These are phyloP conservation scores for Matsumurasca onukii DNA, from an alignment of 1,140 invertebrate species.

Conservation along the genomic window DNA sequence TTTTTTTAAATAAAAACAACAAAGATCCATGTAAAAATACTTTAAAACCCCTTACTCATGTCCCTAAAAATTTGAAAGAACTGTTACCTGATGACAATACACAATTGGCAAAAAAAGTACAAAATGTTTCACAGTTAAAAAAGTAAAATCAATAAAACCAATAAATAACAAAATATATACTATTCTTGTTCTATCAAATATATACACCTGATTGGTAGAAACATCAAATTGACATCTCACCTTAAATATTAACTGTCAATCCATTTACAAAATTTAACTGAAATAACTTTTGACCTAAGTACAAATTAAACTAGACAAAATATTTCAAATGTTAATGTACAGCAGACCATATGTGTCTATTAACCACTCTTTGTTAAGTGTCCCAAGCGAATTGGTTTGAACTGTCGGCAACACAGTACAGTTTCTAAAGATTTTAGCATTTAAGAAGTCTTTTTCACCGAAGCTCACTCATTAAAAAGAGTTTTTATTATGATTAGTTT, in stretches of 20 bases:
- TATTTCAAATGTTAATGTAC: constrained; percentile 19
- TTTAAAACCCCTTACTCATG: no score
- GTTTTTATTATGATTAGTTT: neutral
- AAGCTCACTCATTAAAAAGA: neutral
- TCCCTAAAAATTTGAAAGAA: no score
- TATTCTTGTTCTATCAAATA: no score
- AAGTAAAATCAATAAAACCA: no score
- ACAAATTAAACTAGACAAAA: constrained; percentile 20
- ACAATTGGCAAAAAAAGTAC: no score
- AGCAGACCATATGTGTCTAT: neutral
- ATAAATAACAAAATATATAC: no score
- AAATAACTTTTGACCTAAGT: constrained; percentile 12
- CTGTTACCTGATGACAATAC: no score
- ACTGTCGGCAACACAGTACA: neutral
- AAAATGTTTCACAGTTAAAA: no score
- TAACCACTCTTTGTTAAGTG: neutral
- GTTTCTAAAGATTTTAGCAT: neutral
- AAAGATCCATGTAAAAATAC: no score
- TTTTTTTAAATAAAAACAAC: no score
- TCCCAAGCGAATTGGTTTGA: neutral
- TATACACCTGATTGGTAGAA: no score
- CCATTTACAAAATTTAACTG: constrained; percentile 19
- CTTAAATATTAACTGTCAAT: constrained; percentile 17
- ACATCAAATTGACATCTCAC: constrained; percentile 22
- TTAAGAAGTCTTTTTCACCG: neutral